Evolutionary conservation across 2,797 vertebrate species (phyloP), one percentile per base, ranked within the genome.

Genomic region (Poeciliopsis turneri): DNA sequence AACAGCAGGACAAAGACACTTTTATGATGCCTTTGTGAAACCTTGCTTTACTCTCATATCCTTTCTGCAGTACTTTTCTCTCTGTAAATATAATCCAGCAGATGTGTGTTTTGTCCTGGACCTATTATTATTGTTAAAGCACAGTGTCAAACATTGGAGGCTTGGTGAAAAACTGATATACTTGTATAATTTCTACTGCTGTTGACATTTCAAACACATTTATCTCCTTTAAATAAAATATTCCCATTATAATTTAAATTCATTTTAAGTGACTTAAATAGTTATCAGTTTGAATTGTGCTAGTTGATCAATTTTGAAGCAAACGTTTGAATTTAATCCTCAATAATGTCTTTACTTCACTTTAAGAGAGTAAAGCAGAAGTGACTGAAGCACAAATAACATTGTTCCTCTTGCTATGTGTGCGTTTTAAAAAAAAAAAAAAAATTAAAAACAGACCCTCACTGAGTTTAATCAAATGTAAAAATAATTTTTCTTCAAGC

Each of bases 71-170:
- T 39, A 41, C 55, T 77, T 1, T 61, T 25, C 66, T 69, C 20
- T 70, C 36, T 68, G 64, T 41, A 68, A 68, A 68, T 64, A 41
- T n/a, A 69, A 69, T 5, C 72, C 45, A 39, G 13, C 47, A 23
- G 23, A 36, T n/a, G 6, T 77, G 68, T 2, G 23, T 7, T 75
- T 75, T 16, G 64, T 68, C 76, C 25, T 79, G 1, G 68, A 81
- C 55, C 74, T 68, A 46, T 69, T 73, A 74, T 86, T 82, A 55
- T 78, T 79, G 36, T 69, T 64, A 86, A 81, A 85, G 75, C 30
- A 81, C 30, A 57, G 7, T 72, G 59, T 75, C 15, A 39, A 51
- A 76, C 45, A 71, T 64, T 46, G 76, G 36, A 23, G 36, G 36
- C 11, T 41, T 25, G 33, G 20, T 41, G 36, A 25, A 41, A 68